Percentiles rank a stretch among this genome's conserved stretches.
Evolutionary conservation across 2,888 invertebrate species (phyloP).

Genomic region (Neoscelio sp.): DNA sequence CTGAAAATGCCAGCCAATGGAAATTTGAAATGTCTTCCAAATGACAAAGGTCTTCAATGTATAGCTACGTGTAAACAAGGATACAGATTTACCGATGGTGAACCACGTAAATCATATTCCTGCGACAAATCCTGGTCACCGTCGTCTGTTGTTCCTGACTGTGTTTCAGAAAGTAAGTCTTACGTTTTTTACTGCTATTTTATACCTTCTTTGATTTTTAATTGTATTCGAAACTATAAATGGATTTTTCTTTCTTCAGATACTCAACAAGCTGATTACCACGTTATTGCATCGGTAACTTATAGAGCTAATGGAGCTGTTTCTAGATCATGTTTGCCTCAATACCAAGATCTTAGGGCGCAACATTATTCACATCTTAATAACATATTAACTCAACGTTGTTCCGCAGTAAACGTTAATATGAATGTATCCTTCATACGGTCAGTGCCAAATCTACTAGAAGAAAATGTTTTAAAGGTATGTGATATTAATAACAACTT

Average conservation of each 20-base stretch:
- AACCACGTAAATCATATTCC: constrained; percentile 93
- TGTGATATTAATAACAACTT: background rate
- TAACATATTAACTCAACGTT: constrained; percentile 93
- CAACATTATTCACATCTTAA: constrained; percentile 93
- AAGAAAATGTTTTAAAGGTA: constrained; percentile 93
- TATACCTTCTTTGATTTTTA: constrained; percentile 42
- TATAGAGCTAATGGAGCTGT: constrained; percentile 96
- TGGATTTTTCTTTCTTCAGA: constrained; percentile 83
- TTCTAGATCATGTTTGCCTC: constrained; percentile 91
- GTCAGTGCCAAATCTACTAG: constrained; percentile 90
- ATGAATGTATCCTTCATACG: constrained; percentile 96
- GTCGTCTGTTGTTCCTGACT: constrained; percentile 95
- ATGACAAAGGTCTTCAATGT: constrained; percentile 93
- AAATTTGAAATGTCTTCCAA: constrained; percentile 93
- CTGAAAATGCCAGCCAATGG: constrained; percentile 95
- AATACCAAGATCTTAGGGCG: constrained; percentile 92
- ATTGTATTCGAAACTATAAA: background rate
- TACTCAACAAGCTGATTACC: constrained; percentile 97
- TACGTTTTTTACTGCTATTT: too few species aligned
- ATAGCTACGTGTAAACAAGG: constrained; percentile 95
- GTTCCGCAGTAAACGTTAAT: constrained; percentile 96
- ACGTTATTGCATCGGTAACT: constrained; percentile 93
- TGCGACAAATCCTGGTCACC: constrained; percentile 95
- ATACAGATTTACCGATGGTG: constrained; percentile 95
- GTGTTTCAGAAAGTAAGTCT: constrained; percentile 93